These are phyloP conservation scores for Sthenelais limicola DNA, from an alignment of 2,888 invertebrate species.

Conservation along the genomic window DNA sequence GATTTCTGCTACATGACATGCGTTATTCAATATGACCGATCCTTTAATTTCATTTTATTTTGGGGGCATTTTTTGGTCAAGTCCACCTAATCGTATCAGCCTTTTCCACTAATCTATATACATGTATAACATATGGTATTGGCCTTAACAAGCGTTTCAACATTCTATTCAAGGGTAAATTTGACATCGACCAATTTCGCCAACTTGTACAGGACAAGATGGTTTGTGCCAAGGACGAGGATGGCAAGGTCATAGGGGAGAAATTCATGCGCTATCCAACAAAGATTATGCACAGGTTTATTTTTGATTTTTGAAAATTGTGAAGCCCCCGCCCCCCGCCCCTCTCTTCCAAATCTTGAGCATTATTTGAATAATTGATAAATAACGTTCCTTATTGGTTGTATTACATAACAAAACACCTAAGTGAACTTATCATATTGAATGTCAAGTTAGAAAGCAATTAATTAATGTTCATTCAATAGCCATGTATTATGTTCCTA, in stretches of 20 bases:
- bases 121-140: too few relatives aligned
- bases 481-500: background rate
- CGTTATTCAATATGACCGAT: background rate
- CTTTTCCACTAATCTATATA: too few relatives aligned
- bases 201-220: slow-evolving; percentile 33
- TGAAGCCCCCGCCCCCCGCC: too few relatives aligned
- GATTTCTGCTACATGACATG: background rate
- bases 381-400: too few relatives aligned
- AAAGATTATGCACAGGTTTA: slow-evolving; percentile 43
- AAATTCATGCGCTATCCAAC: slow-evolving; percentile 46
- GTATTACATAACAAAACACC: background rate
- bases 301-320: too few relatives aligned
- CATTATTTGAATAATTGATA: too few relatives aligned
- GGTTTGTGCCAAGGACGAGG: slow-evolving; percentile 39
- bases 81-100: too few relatives aligned
- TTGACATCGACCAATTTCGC: slow-evolving; percentile 33
- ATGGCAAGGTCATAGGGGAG: slow-evolving; percentile 31
- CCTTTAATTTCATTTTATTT: background rate
- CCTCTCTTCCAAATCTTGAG: too few relatives aligned
- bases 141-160: too few relatives aligned
- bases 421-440: background rate
- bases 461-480: too few relatives aligned
- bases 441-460: too few relatives aligned
- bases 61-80: too few relatives aligned
- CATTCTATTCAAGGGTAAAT: slow-evolving; percentile 38